Base-by-base conservation (phyloP, 35 echinoderm and acorn worm genomes). In the Ophiothrix spiculata region DNA sequence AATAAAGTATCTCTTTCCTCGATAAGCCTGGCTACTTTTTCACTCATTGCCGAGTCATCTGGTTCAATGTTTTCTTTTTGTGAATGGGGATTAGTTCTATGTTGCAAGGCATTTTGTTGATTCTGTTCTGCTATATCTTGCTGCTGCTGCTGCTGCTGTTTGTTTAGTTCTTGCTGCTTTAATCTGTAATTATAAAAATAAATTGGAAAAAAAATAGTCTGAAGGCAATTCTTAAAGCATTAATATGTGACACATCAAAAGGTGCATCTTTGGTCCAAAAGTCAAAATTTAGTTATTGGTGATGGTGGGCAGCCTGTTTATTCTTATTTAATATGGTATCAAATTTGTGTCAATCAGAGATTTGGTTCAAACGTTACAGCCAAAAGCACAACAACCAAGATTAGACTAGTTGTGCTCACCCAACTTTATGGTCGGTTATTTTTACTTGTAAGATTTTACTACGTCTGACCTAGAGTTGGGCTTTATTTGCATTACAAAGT, bases 1-100 rank as follows among this genome's bases (percentile, higher is more conserved):
- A 97, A 49, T 39, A 93, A 64, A 38, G 91, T 97, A 63, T 97
- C 95, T 78, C 95, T 78, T 49, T 97, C 95, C 40, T 97, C 95
- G 32, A 92, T 97, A 54, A 97, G 88, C 76, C 95, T 93, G 25
- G 91, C 91, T 10, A 97, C 88, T 56, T 91, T 91, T 25, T 93
- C 91, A 38, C 93, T 91, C 1, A 85, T 16, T 11, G 34, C 82
- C 16, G 84, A 37, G 78, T 87, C 86, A 8, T 37, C 81, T n/a
- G 81, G 81, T 64, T 84, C 32, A 15, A 38, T 84, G 40, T 77
- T 81, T 54, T 74, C 80, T 64, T 84, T 87, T 36, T 87, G 86
- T 39, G 69, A 25, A 1, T 8, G 8, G 17, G 54, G 46, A 49
- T 35, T 37, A 80, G 77, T 38, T 37, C 56, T 42, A 41, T 32